Conservation (phyloP, 2,797 vertebrate genomes). For the Melanotaenia nigrans region DNA sequence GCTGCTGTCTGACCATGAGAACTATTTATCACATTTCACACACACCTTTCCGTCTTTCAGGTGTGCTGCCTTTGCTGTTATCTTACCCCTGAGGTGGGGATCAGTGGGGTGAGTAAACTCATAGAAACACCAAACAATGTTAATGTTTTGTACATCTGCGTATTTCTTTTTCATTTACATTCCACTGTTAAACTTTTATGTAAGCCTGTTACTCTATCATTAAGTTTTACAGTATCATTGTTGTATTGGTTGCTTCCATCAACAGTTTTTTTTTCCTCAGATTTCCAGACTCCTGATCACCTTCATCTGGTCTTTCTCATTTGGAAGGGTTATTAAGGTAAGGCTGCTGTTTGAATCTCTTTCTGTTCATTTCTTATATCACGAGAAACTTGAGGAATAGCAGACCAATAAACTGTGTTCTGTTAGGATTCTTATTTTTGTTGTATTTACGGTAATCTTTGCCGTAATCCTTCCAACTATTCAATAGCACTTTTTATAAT, state of each 20-base stretch:
- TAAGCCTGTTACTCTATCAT: not conserved
- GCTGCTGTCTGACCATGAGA: slow-evolving; percentile 26
- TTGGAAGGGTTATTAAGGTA: slow-evolving; percentile 49
- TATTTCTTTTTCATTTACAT: not conserved
- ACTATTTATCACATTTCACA: slow-evolving; percentile 24
- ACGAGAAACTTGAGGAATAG: not conserved
- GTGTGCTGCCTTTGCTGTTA: slow-evolving; percentile 40
- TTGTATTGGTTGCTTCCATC: slow-evolving; percentile 22
- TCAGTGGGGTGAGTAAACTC: slow-evolving; percentile 35
- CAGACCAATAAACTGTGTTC: not conserved
- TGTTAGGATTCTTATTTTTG: not conserved
- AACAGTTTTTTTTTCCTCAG: slow-evolving; percentile 13
- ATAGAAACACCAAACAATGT: not conserved
- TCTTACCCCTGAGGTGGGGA: slow-evolving; percentile 29
- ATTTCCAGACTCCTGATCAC: slow-evolving; percentile 24
- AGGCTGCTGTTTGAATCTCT: slow-evolving; percentile 12
- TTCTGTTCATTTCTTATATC: not conserved
- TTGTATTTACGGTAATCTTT: not conserved
- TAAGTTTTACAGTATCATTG: not conserved
- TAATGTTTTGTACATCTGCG: not conserved
- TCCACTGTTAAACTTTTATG: not conserved
- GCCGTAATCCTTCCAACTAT: not conserved
- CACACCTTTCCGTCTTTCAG: slow-evolving; percentile 26
- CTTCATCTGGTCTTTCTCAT: slow-evolving; percentile 36
- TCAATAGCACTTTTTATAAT: not conserved